These are phyloP conservation scores for Aplysina aerophoba DNA, from an alignment of 37 sponge, comb jelly and placozoan genomes.

Conservation along the genomic window DNA sequence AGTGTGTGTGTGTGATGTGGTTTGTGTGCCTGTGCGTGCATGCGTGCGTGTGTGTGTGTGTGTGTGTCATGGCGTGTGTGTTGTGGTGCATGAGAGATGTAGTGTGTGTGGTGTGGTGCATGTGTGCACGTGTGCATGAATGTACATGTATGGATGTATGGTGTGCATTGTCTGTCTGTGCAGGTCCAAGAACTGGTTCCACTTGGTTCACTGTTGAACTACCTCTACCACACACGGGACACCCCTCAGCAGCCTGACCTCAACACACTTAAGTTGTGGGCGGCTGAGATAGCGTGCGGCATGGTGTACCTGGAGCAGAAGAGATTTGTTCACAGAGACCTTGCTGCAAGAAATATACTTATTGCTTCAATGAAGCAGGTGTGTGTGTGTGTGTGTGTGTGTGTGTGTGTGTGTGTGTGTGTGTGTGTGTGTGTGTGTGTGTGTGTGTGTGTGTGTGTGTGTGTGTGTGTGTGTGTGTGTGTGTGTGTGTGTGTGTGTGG, in stretches of 20 bases:
- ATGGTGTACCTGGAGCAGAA: conserved; percentile 95
- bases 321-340: conserved; percentile 93
- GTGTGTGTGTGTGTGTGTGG: background rate
- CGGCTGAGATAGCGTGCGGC: conserved; percentile 91
- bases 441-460: background rate
- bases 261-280: conserved; percentile 85
- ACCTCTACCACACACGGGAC: conserved; percentile 65
- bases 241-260: conserved; percentile 51
- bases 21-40: background rate
- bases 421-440: background rate
- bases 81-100: background rate
- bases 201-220: conserved; percentile 83
- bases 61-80: background rate
- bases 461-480: conserved; percentile 16
- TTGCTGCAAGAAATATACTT: conserved; percentile 96
- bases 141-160: background rate
- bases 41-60: background rate
- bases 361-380: conserved; percentile 68
- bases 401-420: background rate
- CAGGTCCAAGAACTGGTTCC: conserved; percentile 89
- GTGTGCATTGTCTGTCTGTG: background rate
- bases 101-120: background rate
- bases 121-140: background rate
- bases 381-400: background rate
- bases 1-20: background rate